A percentile compares a stretch with the other conserved stretches of the same genome.
Evolutionary conservation across 1,140 invertebrate genomes (phyloP).

Genomic region (Cardiocondyla obscurior): DNA sequence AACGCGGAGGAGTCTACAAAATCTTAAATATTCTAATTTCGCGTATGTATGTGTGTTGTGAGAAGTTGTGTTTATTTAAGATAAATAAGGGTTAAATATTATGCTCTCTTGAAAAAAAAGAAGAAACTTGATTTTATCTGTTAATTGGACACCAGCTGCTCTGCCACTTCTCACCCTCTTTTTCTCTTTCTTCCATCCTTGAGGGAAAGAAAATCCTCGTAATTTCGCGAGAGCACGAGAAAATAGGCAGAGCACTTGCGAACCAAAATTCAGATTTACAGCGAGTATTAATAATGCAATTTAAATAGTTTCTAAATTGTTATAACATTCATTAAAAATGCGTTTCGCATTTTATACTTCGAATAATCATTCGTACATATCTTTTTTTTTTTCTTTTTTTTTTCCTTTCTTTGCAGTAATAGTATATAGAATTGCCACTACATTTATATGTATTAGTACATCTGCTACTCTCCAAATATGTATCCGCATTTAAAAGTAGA

Average conservation of each 20-base stretch:
- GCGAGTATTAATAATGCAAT: conserved; percentile 77
- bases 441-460: conserved; percentile 77
- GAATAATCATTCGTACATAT: conserved; percentile 80
- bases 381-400: conserved; percentile 66
- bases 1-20: conserved; percentile 66
- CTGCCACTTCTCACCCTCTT: conserved; percentile 11
- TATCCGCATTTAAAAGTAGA: conserved; percentile 66
- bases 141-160: conserved; percentile 63
- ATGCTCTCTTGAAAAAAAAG: conserved; percentile 58
- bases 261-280: conserved; percentile 74
- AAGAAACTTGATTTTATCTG: conserved; percentile 76
- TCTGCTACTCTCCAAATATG: conserved; percentile 78
- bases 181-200: background rate
- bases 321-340: conserved; percentile 81
- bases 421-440: conserved; percentile 81
- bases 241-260: conserved; percentile 15
- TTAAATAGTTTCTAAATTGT: conserved; percentile 77
- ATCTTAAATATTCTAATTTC: conserved; percentile 67
- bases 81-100: conserved; percentile 71
- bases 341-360: conserved; percentile 79
- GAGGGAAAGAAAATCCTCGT: background rate
- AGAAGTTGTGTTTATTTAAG: conserved; percentile 73
- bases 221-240: background rate
- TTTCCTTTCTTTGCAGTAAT: conserved; percentile 73
- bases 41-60: conserved; percentile 72